Conservation (phyloP, 2,113 vertebrate genomes). For the Hipposideros armiger region DNA sequence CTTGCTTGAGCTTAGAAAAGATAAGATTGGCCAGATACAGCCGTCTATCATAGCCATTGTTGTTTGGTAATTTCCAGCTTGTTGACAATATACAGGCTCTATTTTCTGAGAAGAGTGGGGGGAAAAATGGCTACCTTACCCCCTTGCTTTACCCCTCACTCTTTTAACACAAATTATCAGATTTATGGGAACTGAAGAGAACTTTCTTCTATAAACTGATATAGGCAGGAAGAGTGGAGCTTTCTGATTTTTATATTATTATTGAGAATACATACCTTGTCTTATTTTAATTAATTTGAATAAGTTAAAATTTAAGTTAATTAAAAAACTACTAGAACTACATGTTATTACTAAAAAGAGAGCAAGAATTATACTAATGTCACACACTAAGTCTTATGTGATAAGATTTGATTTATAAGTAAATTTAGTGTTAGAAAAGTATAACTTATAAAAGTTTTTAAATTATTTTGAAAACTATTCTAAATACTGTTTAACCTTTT, state of each 20-base stretch:
- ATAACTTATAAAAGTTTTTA: not conserved
- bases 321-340: not conserved
- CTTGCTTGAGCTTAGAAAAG: not conserved
- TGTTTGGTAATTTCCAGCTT: not conserved
- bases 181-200: not conserved
- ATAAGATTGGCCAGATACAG: not conserved
- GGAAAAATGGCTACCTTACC: not conserved
- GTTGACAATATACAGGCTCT: not conserved
- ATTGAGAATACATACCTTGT: not conserved
- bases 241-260: not conserved
- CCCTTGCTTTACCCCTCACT: fast-evolving
- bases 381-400: not conserved
- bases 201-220: too few relatives aligned
- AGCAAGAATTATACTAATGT: not conserved
- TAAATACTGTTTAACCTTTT: not conserved
- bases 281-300: not conserved
- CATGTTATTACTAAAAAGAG: not conserved
- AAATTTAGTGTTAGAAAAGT: not conserved
- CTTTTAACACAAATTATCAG: not conserved
- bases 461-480: not conserved
- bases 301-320: not conserved
- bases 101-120: not conserved
- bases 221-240: not conserved
- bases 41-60: not conserved
- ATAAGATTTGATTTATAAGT: not conserved